Evolutionary conservation across 1,140 invertebrate genomes (phyloP).

Genomic region (Drosophila sucinea): DNA sequence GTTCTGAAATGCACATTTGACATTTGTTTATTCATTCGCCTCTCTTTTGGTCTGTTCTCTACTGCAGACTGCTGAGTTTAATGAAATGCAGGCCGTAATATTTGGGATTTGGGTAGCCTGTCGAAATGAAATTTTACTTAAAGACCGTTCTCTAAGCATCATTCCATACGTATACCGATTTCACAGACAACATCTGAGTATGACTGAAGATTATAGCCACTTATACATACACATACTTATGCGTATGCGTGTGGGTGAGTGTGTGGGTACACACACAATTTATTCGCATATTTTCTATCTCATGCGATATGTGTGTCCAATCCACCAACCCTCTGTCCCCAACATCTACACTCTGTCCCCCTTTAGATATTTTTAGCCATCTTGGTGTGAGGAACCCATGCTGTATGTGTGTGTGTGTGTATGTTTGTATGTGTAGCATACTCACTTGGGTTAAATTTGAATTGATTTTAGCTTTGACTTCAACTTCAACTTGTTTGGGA

Average conservation of each 20-base stretch:
- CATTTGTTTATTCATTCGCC: slow-evolving; percentile 49
- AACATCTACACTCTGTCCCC: neutral
- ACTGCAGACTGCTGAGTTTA: slow-evolving; percentile 25
- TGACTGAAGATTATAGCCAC: slow-evolving; percentile 43
- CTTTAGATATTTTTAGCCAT: slow-evolving; percentile 9
- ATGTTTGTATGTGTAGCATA: slow-evolving; percentile 9
- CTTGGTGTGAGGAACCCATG: neutral
- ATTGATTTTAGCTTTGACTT: slow-evolving; percentile 19
- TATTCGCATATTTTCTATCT: slow-evolving; percentile 52
- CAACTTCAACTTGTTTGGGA: neutral
- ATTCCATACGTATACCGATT: slow-evolving; percentile 3
- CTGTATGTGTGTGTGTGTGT: neutral
- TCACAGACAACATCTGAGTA: slow-evolving; percentile 21
- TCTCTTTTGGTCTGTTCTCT: slow-evolving; percentile 21
- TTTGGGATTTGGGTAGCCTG: slow-evolving; percentile 43
- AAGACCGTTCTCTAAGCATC: slow-evolving; percentile 29
- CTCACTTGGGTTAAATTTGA: slow-evolving; percentile 15
- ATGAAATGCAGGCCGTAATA: slow-evolving; percentile 32
- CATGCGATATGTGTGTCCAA: slow-evolving; percentile 15
- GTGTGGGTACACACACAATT: slow-evolving; percentile 45
- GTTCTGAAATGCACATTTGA: slow-evolving; percentile 29
- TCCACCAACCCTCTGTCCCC: neutral
- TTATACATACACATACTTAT: slow-evolving; percentile 9
- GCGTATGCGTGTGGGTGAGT: slow-evolving; percentile 13
- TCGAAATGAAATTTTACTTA: slow-evolving; percentile 30